These are phyloP conservation scores for Lycocorax pyrrhopterus DNA, from an alignment of 2,113 vertebrate genomes.

Conservation along the genomic window DNA sequence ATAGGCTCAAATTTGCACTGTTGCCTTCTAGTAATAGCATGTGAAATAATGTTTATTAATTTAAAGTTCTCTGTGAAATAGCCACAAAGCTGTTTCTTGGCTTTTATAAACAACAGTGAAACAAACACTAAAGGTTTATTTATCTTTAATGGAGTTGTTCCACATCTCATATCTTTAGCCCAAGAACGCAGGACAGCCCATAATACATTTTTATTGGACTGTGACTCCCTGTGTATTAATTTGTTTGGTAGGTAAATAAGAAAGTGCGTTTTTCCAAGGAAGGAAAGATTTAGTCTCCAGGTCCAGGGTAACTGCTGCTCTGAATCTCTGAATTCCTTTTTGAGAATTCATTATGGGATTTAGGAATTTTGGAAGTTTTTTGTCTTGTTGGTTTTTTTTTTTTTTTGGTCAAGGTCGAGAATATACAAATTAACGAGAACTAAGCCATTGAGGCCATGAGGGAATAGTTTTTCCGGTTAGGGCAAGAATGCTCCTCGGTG, in stretches of 20 bases:
- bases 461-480: not conserved
- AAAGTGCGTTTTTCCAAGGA: not conserved
- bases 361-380: not conserved
- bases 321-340: not conserved
- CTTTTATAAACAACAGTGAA: not conserved
- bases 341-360: not conserved
- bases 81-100: not conserved
- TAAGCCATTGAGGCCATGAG: not conserved
- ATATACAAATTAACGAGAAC: not conserved
- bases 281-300: not conserved
- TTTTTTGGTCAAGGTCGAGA: fast-evolving
- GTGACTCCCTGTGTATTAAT: not conserved
- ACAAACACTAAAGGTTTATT: not conserved
- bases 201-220: not conserved
- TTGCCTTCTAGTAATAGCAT: not conserved
- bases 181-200: not conserved
- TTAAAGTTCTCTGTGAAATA: not conserved
- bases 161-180: not conserved
- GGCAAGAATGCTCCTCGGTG: not conserved
- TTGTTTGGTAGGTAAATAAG: conserved; percentile 4
- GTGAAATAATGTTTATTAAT: not conserved
- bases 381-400: not conserved
- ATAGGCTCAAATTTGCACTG: not conserved
- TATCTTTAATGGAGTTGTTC: not conserved
- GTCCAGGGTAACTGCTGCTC: not conserved